Percentiles rank a stretch among this genome's conserved stretches.
Conservation (phyloP, 2,888 invertebrate genomes). For the Selenia dentaria region DNA sequence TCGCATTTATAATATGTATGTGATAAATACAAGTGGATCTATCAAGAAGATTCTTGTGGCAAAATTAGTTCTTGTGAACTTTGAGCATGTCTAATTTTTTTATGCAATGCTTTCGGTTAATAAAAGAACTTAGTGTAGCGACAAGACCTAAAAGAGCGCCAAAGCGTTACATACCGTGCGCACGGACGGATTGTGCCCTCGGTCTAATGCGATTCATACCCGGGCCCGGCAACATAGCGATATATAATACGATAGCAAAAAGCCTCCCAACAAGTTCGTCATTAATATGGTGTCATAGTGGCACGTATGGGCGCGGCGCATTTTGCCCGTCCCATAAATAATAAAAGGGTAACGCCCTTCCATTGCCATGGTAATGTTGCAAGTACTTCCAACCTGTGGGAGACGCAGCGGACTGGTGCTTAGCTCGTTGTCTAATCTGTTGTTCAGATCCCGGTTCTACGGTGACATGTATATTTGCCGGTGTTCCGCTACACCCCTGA, state of each 20-base stretch:
- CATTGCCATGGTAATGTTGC: conserved; percentile 55
- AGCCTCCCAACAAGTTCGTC: conserved; percentile 58
- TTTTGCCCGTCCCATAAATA: conserved; percentile 68
- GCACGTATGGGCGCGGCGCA: conserved; percentile 66
- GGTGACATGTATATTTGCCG: conserved; percentile 41
- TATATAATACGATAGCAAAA: conserved; percentile 56
- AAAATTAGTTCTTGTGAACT: no score
- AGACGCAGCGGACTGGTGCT: conserved; percentile 27
- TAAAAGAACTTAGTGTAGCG: no score
- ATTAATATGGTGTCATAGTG: conserved; percentile 70
- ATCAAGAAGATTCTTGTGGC: no score
- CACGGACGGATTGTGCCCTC: conserved; percentile 5
- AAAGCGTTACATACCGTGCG: no score
- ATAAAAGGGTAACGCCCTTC: conserved; percentile 59
- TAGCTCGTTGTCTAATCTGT: background rate
- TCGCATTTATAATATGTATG: no score
- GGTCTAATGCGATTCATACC: conserved; percentile 43
- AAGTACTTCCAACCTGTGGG: conserved; percentile 39
- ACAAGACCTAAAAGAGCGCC: no score
- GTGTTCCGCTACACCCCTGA: conserved; percentile 45
- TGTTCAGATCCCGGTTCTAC: conserved; percentile 29
- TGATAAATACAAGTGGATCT: no score
- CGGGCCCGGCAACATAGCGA: conserved; percentile 32
- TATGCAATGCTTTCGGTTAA: no score
- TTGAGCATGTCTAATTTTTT: no score